Evolutionary conservation across 2,888 invertebrate species (phyloP), one percentile per base, ranked within the genome.

Genomic region (Sinodicranocentrus sp.): DNA sequence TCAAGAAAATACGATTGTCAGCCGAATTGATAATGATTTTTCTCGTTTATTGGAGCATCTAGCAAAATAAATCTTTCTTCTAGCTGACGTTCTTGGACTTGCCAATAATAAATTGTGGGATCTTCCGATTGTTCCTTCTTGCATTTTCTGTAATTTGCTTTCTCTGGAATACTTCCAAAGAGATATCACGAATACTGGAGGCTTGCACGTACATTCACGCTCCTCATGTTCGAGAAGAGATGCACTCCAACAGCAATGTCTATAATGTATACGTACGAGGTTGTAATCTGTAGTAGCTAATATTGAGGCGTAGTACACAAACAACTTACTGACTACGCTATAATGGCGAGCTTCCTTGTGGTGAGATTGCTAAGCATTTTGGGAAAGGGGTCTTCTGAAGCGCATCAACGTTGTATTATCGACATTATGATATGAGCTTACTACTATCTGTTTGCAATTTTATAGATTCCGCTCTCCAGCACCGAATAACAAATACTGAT

Each of bases 21-120:
- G 82, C 75, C 73, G 73, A 68, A 73, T 68, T 68, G 82, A 73
- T 82, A 82, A 75, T 73, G 82, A 73, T 82, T 82, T 75, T 75
- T 73, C 72, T 82, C 82, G 82, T 82, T 73, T 82, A 73, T 75
- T 82, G 82, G 82, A 82, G 75, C 82, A 82, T 75, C 67, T 26
- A 73, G 21, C 33, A 61, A 68, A 67, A 82, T 82, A 82, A 82
- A 82, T 82, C 82, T 82, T 82, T 68, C 82, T 48, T 33, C 72
- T 75, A 48, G 75, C 75, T 82, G 82, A 82, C 82, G 73, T 75
- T 75, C 73, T 75, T 82, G 67, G 82, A 82, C 73, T 82, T 82
- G 73, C 82, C 73, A 82, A 82, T 82, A 82, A 82, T 82, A 82
- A 82, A 82, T 82, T 73, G 82, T 75, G 73, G 73, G 82, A 82